Evolutionary conservation across 1,140 invertebrate genomes (phyloP), one percentile per base, ranked within the genome.

Genomic region (Euwallacea fornicatus): DNA sequence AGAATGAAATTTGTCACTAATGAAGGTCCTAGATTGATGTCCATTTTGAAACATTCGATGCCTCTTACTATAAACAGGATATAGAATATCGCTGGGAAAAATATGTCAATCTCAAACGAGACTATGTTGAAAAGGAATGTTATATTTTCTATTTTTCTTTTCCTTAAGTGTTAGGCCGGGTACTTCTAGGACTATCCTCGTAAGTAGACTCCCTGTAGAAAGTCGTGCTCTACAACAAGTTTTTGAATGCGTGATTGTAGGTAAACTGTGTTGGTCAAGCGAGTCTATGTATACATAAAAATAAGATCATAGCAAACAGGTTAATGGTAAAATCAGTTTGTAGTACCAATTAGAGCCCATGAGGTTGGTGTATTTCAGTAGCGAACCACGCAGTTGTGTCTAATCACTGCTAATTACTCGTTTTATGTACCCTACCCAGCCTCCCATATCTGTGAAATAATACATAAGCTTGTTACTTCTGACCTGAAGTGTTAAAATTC

Each of bases 331-430:
- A 72, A 69, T 66, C 65, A 74, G 78, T 79, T 63, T 77, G 74
- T 65, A 43, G 60, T 77, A 73, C 71, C 73, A 77, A 79, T 79
- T 79, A 79, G 77, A 78, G 71, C 73, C 70, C 68, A 76, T 76
- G 10, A 15, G n/a, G 9, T 71, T 75, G 72, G 77, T 66, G 78
- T 79, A 79, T 78, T 79, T 77, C 78, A 75, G 78, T 79, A 78
- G 78, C 76, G 62, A 72, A 74, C 76, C 78, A 79, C 76, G 72
- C 76, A 77, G 74, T 70, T 74, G 75, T 72, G 75, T 77, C 77
- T 79, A 79, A 79, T 79, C 77, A 76, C 77, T 75, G 77, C 78
- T 79, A 79, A 79, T 79, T 79, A 76, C 74, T 74, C 73, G 73
- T 77, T 73, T 73, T 69, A 72, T 71, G 67, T 62, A 71, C 64